Percentiles rank a stretch among this genome's conserved stretches.
phyloP scores from a whole-genome alignment of 2,888 invertebrate genomes.

The Escarpia spicata region DNA sequence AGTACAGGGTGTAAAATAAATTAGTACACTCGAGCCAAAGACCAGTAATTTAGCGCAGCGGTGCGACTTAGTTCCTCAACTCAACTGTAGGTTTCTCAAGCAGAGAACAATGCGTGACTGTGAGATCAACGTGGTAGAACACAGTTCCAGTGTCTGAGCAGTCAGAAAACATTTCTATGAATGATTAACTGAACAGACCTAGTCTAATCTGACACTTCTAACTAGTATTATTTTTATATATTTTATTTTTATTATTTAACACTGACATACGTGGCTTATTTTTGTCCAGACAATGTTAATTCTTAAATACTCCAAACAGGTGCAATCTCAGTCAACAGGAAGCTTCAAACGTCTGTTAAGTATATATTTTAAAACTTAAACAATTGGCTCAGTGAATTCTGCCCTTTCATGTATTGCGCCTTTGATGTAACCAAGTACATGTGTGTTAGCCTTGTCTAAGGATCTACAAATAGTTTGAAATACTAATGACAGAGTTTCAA shows the following conservation, averaged over 20 bases:
- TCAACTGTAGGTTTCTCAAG: neutral
- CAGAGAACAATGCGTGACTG: neutral
- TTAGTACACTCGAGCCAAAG: neutral
- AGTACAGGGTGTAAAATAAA: neutral
- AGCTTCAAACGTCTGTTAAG: too few relatives aligned
- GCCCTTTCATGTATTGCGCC: too few relatives aligned
- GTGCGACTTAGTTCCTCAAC: neutral
- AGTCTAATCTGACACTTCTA: neutral
- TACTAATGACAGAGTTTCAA: neutral
- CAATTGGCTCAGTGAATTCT: too few relatives aligned
- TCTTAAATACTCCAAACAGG: too few relatives aligned
- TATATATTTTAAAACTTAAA: too few relatives aligned
- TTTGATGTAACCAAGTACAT: too few relatives aligned
- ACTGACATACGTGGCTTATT: too few relatives aligned
- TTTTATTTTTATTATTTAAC: too few relatives aligned
- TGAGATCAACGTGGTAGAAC: neutral
- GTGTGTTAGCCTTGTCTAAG: too few relatives aligned
- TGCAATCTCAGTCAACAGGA: too few relatives aligned
- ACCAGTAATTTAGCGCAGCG: neutral
- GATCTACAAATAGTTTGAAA: too few relatives aligned
- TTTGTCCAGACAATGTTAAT: too few relatives aligned
- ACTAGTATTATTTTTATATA: neutral
- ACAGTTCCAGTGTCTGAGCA: neutral
- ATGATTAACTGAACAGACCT: neutral
- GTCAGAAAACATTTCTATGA: neutral